Base-by-base conservation (phyloP, 2,888 invertebrate species). In the Oscheius sp. region DNA sequence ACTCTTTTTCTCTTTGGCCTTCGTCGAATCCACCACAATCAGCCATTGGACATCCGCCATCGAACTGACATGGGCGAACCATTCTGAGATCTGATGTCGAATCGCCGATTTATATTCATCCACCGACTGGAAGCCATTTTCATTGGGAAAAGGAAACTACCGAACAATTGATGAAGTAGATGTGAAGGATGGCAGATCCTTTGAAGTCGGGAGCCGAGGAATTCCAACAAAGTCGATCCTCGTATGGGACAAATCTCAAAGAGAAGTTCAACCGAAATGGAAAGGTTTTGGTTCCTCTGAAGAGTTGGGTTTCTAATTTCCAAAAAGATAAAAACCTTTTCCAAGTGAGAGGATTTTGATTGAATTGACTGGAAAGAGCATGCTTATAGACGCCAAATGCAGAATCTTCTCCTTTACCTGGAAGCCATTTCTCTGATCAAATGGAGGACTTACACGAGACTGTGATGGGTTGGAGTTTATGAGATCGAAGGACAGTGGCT, bases 41-140 rank as follows among this genome's bases (percentile, higher is more conserved):
- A 86, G 58, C 84, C 85, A 85, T 57, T 84, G 80, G 12, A 76
- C 71, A 42, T 80, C 80, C 3, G 73, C 65, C 57, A 74, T 71
- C n/a, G 75, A 55, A 33, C 72, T 75, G 15, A 79, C 70, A 42
- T 57, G 17, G 3, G 84, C 78, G 66, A 85, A 85, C 85, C 85
- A 85, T 74, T 85, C 85, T 10, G 80, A 78, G 12, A 86, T 78
- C 46, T 78, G 76, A 48, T 83, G 83, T 1, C 83, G 76, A 0
- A 83, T 78, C 31, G 66, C 75, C 5, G 74, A 58, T 31, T 82
- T 73, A 71, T 85, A 85, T 57, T 85, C 85, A 29, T 85, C 85
- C 0, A 78, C 79, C 20, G 74, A 75, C 84, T 84, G 29, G 8
- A 78, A 78, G 25, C 5, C n/a, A n/a, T n/a, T 27, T 4, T 42